Base-by-base conservation (phyloP, 2,797 vertebrate species). In the Sciurus carolinensis region DNA sequence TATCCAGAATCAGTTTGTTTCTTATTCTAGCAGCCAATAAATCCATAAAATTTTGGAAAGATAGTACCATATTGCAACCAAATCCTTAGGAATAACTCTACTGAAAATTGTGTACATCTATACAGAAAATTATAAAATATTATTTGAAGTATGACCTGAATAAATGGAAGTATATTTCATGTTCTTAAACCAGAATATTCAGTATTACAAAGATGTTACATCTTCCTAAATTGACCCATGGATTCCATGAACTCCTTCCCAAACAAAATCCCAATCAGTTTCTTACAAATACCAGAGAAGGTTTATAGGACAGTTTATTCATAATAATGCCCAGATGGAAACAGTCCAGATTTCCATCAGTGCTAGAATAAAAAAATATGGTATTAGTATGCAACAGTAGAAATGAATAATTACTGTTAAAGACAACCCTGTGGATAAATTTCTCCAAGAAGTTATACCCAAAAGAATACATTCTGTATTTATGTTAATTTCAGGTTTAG, bases 81-180 rank as follows among this genome's bases (percentile, higher is more conserved):
- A 76, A 86, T 82, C 20, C 15, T 86, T 95, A 73, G 91, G 33
- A 91, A 79, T 85, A 44, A 94, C 77, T 47, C 66, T 90, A 36
- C n/a, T 47, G 42, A 64, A 80, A 93, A 72, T 54, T n/a, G 15
- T 88, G 8, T 83, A 10, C 3, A 22, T 81, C 26, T 72, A n/a
- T 88, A 62, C 24, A 81, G 39, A 91, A 95, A 92, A 87, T 80
- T 87, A 50, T 42, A 73, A 83, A 36, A 36, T 36, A 77, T 77
- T 82, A 50, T n/a, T 75, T 93, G 80, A 90, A 92, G 52, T 54
- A n/a, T 87, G 30, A 84, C 28, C 47, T 93, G 72, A 94, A 66
- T 95, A 57, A 92, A 82, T 79, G 15, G 66, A 90, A 50, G 50
- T 36, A 30, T 79, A 44, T 79, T 69, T 44, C 59, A 77, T 59